phyloP scores from a whole-genome alignment of 1,140 invertebrate species.

The Leptinotarsa undecemlineata region DNA sequence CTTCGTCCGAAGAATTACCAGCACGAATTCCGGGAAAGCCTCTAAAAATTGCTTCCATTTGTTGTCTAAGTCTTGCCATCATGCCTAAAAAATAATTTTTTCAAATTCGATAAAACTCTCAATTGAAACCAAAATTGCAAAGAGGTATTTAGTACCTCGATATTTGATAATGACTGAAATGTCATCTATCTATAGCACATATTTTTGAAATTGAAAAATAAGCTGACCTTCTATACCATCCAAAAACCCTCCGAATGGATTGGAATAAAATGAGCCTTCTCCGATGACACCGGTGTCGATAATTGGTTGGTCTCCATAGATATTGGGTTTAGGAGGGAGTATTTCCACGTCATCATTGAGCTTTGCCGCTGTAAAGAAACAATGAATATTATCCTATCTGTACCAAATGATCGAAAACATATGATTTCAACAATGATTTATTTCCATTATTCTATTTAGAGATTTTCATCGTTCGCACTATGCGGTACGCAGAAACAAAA shows the following conservation, averaged over 20 bases:
- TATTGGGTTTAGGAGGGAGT: background rate
- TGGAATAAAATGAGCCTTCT: background rate
- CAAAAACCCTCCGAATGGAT: conserved; percentile 13
- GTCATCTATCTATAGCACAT: no score
- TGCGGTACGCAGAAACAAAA: no score
- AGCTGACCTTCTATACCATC: background rate
- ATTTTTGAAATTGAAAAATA: no score
- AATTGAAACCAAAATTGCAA: no score
- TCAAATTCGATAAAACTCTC: conserved; percentile 34
- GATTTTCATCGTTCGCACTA: no score
- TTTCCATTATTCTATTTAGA: no score
- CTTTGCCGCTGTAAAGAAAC: conserved; percentile 14
- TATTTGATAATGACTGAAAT: no score
- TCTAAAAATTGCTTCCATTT: conserved; percentile 49
- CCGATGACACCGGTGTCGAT: conserved; percentile 5
- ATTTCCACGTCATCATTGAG: conserved; percentile 17
- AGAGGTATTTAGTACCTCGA: no score
- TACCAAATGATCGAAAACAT: no score
- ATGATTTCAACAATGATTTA: no score
- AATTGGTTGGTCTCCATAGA: conserved; percentile 15
- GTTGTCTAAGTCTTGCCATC: conserved; percentile 54
- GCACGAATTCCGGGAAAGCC: conserved; percentile 37
- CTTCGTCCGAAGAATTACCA: conserved; percentile 41
- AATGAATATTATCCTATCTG: background rate
- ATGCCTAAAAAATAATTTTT: conserved; percentile 42